Base-by-base conservation (phyloP, 2,797 vertebrate species). In the Diceros bicornis region DNA sequence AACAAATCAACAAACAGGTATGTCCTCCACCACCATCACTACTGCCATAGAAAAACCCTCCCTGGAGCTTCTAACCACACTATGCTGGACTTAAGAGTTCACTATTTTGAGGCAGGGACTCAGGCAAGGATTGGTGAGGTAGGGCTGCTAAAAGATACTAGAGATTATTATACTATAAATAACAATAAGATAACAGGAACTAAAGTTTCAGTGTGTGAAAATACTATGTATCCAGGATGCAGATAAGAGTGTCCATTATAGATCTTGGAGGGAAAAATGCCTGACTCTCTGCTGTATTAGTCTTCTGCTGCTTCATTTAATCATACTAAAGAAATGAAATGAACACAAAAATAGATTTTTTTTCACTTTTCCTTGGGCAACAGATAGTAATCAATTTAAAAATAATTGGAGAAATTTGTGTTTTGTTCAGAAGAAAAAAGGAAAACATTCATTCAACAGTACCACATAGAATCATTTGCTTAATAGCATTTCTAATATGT, bases 361-460 rank as follows among this genome's bases (percentile, higher is more conserved):
- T 68, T 82, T 94, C 90, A 89, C 57, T 94, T 97, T 98, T 98
- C 98, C 97, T 98, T 98, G 75, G 75, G 98, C 97, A 97, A 97
- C 94, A 97, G 66, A 98, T 95, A 98, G 94, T 92, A 98, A 98
- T 98, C 98, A 98, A 98, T 98, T 98, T 97, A 96, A 98, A 98
- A 99, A 98, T 98, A 99, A 98, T 98, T 98, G 98, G 74, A 78
- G 93, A 91, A 98, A 98, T 95, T 92, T 98, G 91, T 98, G 96
- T 98, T 98, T 98, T 98, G 95, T 96, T 98, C 89, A 97, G 82
- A 95, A 98, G 77, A 96, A 78, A 96, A 93, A 97, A 95, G 96
- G 57, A 98, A 98, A 98, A 98, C 97, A 98, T 98, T 98, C 96
- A 96, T 97, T 97, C 97, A 96, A 91, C 75, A 93, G 84, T 83